Percentiles rank a stretch among this genome's conserved stretches.
Conservation (phyloP, 2,113 vertebrate species). For the Phrynosoma blainvillii region DNA sequence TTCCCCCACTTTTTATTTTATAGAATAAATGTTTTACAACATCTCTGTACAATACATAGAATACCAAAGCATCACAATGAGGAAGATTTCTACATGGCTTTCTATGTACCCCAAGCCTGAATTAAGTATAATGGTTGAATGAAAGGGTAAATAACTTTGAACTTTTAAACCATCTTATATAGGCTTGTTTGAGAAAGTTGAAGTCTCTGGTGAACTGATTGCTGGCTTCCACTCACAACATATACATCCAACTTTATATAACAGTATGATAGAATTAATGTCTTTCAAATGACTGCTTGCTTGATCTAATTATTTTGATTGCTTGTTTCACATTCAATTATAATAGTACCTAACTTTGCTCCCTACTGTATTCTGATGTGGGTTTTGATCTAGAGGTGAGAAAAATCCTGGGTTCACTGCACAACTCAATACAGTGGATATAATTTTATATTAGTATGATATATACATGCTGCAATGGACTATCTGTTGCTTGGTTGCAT, state of each 20-base stretch:
- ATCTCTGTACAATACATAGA: not conserved
- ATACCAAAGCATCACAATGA: not conserved
- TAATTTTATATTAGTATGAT: not conserved
- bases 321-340: slow-evolving; percentile 21
- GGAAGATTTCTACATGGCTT: not conserved
- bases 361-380: not conserved
- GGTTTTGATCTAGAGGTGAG: slow-evolving; percentile 1
- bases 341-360: not conserved
- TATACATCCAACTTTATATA: slow-evolving; percentile 24
- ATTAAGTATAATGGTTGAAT: slow-evolving; percentile 5
- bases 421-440: not conserved
- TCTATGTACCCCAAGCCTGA: not conserved
- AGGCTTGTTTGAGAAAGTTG: slow-evolving; percentile 13
- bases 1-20: not conserved
- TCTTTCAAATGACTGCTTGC: slow-evolving; percentile 16
- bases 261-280: slow-evolving; percentile 9
- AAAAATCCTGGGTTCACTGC: not conserved
- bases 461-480: not conserved
- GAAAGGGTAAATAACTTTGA: slow-evolving; percentile 10
- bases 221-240: not conserved
- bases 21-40: not conserved
- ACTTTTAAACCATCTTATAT: not conserved
- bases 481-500: not conserved
- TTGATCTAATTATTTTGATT: slow-evolving; percentile 15
- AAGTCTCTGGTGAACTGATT: not conserved